Conservation (phyloP, 2,113 vertebrate genomes). For the Athene noctua region DNA sequence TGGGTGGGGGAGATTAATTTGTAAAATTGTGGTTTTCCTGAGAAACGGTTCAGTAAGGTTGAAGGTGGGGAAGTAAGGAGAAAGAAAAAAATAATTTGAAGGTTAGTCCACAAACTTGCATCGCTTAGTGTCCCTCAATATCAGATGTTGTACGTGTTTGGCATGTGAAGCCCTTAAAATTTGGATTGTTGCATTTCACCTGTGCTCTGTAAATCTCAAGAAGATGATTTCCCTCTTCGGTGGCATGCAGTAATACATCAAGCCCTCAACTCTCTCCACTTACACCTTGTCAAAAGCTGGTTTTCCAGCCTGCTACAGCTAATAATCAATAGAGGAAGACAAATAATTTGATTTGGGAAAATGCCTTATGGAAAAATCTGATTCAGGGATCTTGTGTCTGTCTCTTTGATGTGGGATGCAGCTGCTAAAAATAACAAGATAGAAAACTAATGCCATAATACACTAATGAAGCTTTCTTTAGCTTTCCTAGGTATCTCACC, state of each 20-base stretch:
- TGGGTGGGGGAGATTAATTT: not conserved
- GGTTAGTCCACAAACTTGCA: not conserved
- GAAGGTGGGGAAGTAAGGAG: not conserved
- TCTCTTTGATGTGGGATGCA: not conserved
- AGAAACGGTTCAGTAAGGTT: not conserved
- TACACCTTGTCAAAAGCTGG: not conserved
- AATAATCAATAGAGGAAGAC: not conserved
- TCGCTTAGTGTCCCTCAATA: not conserved
- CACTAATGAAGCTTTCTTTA: not conserved
- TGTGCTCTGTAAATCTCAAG: not conserved
- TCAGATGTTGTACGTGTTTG: accelerated
- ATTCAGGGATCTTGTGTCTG: not conserved
- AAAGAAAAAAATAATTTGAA: not conserved
- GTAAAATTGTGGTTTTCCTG: not conserved
- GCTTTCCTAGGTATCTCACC: not conserved
- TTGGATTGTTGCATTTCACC: not conserved
- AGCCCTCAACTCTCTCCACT: not conserved
- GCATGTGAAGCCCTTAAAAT: not conserved
- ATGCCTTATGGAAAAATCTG: not conserved
- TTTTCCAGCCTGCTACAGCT: not conserved
- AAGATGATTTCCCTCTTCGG: not conserved
- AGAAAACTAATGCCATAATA: not conserved
- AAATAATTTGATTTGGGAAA: not conserved
- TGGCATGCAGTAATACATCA: not conserved
- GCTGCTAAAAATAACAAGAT: not conserved